phyloP scores from a whole-genome alignment of 2,888 invertebrate species.

The Dione vanillae region DNA sequence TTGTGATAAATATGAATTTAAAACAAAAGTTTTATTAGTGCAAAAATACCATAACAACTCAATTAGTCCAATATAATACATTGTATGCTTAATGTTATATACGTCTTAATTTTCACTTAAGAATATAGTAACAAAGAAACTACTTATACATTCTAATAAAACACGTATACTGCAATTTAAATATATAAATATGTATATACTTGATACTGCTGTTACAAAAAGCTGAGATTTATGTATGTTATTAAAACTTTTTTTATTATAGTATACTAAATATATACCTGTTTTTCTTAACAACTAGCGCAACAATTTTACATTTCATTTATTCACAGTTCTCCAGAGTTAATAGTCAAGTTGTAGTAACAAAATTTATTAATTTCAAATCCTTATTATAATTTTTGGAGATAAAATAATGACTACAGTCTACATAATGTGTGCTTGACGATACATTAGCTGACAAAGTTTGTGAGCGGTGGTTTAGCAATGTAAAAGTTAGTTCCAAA shows the following conservation, averaged over 20 bases:
- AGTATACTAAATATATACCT: no score
- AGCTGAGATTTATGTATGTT: no score
- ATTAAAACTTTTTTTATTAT: no score
- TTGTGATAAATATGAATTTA: conserved; percentile 22
- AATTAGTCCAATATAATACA: not conserved
- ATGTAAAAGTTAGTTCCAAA: conserved; percentile 42
- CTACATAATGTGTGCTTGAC: conserved; percentile 30
- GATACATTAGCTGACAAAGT: conserved; percentile 38
- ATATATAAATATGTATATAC: no score
- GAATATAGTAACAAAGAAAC: no score
- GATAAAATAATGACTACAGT: conserved; percentile 11
- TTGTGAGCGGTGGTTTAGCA: conserved; percentile 34
- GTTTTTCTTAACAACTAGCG: no score
- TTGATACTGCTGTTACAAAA: no score
- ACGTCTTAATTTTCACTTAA: not conserved
- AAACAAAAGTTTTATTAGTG: conserved; percentile 14
- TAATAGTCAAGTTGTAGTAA: no score
- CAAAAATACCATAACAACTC: not conserved
- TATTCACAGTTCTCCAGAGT: no score
- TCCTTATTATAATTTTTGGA: conserved; percentile 6
- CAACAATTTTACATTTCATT: no score
- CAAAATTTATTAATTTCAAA: not conserved
- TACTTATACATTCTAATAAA: no score
- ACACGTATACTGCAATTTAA: no score
- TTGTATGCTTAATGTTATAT: not conserved